Conservation (phyloP, 2,113 vertebrate species). For the Centropristis striata region DNA sequence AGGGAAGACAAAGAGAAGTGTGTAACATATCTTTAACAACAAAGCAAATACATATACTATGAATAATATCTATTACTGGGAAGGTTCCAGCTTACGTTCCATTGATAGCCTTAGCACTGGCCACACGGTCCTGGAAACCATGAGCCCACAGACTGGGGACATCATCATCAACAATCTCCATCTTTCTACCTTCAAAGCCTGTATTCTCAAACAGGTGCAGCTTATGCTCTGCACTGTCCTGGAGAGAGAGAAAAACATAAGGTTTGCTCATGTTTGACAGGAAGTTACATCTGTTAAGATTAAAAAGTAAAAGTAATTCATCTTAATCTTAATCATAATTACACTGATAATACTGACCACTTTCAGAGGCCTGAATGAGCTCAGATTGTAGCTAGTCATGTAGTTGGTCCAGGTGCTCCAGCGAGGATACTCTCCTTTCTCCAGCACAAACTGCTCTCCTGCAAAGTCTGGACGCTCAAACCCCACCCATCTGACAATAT, state of each 20-base stretch:
- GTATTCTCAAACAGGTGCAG: constrained; percentile 91
- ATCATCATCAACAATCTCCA: constrained; percentile 93
- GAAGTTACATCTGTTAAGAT: constrained; percentile 35
- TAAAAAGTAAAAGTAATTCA: too few relatives aligned
- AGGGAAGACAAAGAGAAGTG: background rate
- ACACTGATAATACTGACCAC: constrained; percentile 83
- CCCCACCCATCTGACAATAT: constrained; percentile 88
- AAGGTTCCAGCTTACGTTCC: constrained; percentile 91
- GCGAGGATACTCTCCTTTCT: constrained; percentile 91
- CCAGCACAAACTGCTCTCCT: constrained; percentile 91
- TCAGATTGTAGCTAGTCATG: constrained; percentile 81
- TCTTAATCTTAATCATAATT: too few relatives aligned
- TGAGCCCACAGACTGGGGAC: constrained; percentile 94
- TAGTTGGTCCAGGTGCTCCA: constrained; percentile 94
- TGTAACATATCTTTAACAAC: constrained; percentile 18
- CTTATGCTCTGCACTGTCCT: constrained; percentile 92
- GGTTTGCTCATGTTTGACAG: constrained; percentile 1
- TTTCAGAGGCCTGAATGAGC: constrained; percentile 87
- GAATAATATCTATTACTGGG: background rate
- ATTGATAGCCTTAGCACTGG: constrained; percentile 88
- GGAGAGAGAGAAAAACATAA: constrained; percentile 1
- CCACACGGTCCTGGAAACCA: constrained; percentile 92
- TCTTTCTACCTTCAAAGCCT: constrained; percentile 89
- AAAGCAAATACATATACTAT: background rate
- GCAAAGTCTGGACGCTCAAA: constrained; percentile 88